A percentile compares a stretch with the other conserved stretches of the same genome.
Conservation (phyloP, 2,797 vertebrate species). For the Natrix natrix region DNA sequence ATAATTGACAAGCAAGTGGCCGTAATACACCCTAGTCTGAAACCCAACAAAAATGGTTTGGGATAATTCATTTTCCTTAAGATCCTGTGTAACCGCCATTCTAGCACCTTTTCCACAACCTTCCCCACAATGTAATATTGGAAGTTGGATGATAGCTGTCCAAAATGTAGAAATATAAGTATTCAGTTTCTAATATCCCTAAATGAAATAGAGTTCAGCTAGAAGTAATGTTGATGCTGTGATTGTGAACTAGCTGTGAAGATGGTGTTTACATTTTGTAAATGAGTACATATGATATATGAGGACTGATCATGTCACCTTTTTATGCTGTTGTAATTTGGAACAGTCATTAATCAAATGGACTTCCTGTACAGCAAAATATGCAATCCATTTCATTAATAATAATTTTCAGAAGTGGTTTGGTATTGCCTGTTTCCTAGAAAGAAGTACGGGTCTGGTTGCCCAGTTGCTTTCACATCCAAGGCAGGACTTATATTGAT, state of each 20-base stretch:
- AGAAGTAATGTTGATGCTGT: not conserved
- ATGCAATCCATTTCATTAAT: not conserved
- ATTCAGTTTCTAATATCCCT: not conserved
- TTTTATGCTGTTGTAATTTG: no score
- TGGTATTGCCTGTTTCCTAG: not conserved
- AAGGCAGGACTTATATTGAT: not conserved
- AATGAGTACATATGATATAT: not conserved
- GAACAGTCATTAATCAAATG: no score
- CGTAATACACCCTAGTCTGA: not conserved
- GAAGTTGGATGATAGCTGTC: not conserved
- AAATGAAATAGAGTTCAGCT: not conserved
- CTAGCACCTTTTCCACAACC: not conserved
- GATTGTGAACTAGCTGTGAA: not conserved
- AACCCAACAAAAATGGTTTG: not conserved
- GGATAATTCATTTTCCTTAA: not conserved
- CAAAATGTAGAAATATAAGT: not conserved
- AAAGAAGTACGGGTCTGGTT: not conserved
- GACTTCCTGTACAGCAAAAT: not conserved
- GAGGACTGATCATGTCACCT: no score
- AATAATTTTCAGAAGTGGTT: not conserved
- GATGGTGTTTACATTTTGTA: not conserved
- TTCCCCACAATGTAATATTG: not conserved
- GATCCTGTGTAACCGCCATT: not conserved
- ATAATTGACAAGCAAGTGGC: not conserved
- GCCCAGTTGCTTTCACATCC: not conserved